Percentiles rank a stretch among this genome's conserved stretches.
Evolutionary conservation across 2,888 invertebrate species (phyloP).

Genomic region (Leistus spinibarbis): DNA sequence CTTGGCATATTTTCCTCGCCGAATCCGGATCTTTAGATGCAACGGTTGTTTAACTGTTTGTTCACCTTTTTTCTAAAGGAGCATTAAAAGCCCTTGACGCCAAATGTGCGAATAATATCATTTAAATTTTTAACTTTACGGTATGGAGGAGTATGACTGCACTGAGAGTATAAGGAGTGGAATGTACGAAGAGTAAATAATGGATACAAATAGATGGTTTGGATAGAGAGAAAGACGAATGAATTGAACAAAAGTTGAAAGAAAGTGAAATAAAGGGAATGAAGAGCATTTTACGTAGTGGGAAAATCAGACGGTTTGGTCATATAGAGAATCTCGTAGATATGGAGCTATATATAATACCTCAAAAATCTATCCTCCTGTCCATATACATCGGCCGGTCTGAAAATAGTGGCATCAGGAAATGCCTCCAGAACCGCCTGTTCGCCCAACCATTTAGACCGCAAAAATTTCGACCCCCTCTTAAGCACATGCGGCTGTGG

Average conservation of each 20-base stretch:
- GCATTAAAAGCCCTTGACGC: conserved; percentile 70
- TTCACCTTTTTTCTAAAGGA: conserved; percentile 87
- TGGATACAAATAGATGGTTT: too few relatives aligned
- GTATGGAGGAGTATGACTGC: neutral
- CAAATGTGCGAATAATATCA: conserved; percentile 63
- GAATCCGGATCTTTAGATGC: conserved; percentile 75
- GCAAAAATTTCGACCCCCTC: conserved; percentile 78
- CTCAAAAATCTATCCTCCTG: conserved; percentile 85
- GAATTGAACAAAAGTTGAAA: too few relatives aligned
- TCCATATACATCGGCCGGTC: conserved; percentile 93
- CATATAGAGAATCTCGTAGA: too few relatives aligned
- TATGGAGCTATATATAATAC: conserved; percentile 43
- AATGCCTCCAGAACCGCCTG: conserved; percentile 91
- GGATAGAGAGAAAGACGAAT: too few relatives aligned
- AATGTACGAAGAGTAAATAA: too few relatives aligned
- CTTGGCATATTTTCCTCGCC: conserved; percentile 82
- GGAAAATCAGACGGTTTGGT: too few relatives aligned
- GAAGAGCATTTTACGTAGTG: too few relatives aligned
- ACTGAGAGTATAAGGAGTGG: too few relatives aligned
- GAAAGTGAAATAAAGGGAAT: too few relatives aligned
- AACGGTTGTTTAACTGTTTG: conserved; percentile 91
- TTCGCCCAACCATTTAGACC: conserved; percentile 85
- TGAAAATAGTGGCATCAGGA: conserved; percentile 91
- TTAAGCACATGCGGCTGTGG: conserved; percentile 71
- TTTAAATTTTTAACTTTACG: neutral